A percentile compares a stretch with the other conserved stretches of the same genome.
Conservation (phyloP, 2,888 invertebrate species). For the Pristionchus entomophagus region DNA sequence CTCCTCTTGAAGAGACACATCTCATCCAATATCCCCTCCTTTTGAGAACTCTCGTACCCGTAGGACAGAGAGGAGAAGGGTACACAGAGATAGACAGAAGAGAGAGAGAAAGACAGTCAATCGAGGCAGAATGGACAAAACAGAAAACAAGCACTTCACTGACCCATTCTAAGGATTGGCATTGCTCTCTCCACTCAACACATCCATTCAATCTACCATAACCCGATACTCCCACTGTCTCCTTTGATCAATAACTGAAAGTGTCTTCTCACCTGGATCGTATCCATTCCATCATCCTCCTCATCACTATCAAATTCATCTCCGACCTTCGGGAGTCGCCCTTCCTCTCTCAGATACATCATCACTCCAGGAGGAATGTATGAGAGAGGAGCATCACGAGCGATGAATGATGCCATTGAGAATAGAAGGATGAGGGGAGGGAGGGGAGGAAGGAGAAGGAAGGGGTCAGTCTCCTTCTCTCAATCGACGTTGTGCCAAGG, state of each 20-base stretch:
- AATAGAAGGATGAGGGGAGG: background rate
- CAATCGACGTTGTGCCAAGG: background rate
- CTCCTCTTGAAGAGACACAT: too few relatives aligned
- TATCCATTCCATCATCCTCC: slow-evolving; percentile 11
- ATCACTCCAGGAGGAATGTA: slow-evolving; percentile 11
- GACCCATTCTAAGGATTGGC: slow-evolving; percentile 25
- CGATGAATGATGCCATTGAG: slow-evolving; percentile 40
- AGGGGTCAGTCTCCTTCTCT: slow-evolving; percentile 22
- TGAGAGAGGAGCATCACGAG: background rate
- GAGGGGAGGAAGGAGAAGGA: background rate
- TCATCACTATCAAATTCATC: background rate
- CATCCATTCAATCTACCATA: slow-evolving; percentile 1
- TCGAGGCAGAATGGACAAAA: slow-evolving; percentile 25
- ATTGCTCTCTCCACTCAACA: background rate
- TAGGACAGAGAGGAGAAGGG: slow-evolving; percentile 1
- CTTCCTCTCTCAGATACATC: slow-evolving; percentile 25
- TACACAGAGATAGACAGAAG: slow-evolving; percentile 4
- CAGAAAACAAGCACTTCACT: slow-evolving; percentile 34
- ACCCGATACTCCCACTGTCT: background rate
- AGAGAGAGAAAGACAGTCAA: slow-evolving; percentile 20
- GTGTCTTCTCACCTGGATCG: too few relatives aligned
- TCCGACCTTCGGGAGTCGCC: background rate
- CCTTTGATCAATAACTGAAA: too few relatives aligned
- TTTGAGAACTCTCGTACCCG: background rate
- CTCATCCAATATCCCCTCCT: background rate